Evolutionary conservation across 1,140 invertebrate species (phyloP).

Genomic region (Bilobella aurantiaca): DNA sequence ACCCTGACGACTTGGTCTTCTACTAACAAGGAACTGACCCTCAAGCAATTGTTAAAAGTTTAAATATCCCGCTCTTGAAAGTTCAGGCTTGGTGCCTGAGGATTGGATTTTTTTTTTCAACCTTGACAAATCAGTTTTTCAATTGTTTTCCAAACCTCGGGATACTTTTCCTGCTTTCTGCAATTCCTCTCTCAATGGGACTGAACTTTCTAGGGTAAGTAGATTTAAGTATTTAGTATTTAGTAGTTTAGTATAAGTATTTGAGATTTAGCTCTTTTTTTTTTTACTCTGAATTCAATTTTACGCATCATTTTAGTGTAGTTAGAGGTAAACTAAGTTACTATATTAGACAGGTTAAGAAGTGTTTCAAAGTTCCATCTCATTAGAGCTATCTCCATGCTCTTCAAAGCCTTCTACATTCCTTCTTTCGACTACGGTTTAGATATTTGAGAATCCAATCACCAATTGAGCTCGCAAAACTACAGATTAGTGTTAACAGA

Average conservation of each 20-base stretch:
- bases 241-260: too few species aligned
- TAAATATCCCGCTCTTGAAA: neutral
- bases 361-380: too few species aligned
- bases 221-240: neutral
- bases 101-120: neutral
- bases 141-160: neutral
- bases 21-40: neutral
- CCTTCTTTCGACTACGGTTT: too few species aligned
- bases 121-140: constrained; percentile 1
- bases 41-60: neutral
- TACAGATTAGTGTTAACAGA: too few species aligned
- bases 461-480: too few species aligned
- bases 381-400: too few species aligned
- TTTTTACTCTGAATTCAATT: neutral
- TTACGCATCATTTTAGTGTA: neutral
- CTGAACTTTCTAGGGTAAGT: neutral
- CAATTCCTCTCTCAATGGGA: neutral
- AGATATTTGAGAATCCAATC: too few species aligned
- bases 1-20: constrained; percentile 36
- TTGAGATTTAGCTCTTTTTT: too few species aligned
- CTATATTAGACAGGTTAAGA: neutral
- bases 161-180: neutral
- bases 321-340: neutral
- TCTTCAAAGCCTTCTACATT: too few species aligned
- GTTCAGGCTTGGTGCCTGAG: neutral